Base-by-base conservation (phyloP, 1,140 invertebrate genomes). In the Penaeus chinensis region DNA sequence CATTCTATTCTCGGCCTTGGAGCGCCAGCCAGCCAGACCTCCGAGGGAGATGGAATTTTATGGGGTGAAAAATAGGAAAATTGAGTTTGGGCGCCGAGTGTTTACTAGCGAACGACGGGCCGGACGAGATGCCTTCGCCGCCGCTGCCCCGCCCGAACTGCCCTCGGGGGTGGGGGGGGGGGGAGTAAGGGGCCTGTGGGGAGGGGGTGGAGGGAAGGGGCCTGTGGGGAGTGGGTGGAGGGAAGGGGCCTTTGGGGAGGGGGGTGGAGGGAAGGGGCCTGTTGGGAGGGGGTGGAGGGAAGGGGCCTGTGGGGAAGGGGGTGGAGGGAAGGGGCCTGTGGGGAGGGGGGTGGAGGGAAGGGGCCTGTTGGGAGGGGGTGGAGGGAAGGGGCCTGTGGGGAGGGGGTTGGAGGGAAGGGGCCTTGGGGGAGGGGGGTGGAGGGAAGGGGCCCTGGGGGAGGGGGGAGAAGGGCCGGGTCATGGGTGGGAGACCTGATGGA, bases 1-100 rank as follows among this genome's bases (percentile, higher is more conserved):
- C 54, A 82, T 82, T 82, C 63, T 82, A 66, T 82, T 82, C 80
- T 65, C 61, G 62, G 62, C 42, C 77, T 79, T 54, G n/a, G 22
- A 61, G 42, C 77, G 20, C 37, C 77, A 27, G 32, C 62, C 62
- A 66, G 62, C 63, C 60, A 32, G 80, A 18, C 79, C 60, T 32
- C 60, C 54, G 54, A 32, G 80, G 77, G 77, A 32, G 47, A 42
- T 65, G 80, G 80, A 63, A 42, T 82, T 81, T 82, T 82, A 82
- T 82, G 63, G 80, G 63, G 80, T 82, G 80, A 82, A 66, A 81
- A 82, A 82, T 82, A 82, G 32, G 80, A 82, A 82, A 82, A 82
- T 82, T 82, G 80, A 82, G 80, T 82, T 82, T 82, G 80, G 80
- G 62, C 69, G 27, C 61, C 62, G 80, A 82, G 80, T 82, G 80